Conservation (phyloP, 2,888 invertebrate species). For the Mythimna loreyi region DNA sequence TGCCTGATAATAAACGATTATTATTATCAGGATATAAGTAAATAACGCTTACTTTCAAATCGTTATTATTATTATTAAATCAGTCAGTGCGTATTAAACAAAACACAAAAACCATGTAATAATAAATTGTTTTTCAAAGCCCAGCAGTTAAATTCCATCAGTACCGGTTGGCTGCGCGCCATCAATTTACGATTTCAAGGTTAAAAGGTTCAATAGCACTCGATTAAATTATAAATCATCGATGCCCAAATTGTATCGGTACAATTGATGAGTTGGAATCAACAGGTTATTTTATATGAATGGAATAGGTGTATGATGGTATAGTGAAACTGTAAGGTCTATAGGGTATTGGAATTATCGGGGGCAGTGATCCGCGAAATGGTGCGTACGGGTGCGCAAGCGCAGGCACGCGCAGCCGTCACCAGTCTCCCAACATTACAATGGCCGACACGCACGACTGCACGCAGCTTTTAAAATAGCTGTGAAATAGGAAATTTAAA, state of each 20-base stretch:
- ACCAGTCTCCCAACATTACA: constrained; percentile 64
- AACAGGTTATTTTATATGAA: constrained; percentile 76
- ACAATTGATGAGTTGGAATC: constrained; percentile 73
- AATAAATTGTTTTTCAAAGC: constrained; percentile 54
- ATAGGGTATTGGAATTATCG: constrained; percentile 79
- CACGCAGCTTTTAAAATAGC: constrained; percentile 69
- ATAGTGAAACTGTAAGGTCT: constrained; percentile 73
- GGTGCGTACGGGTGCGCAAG: constrained; percentile 69
- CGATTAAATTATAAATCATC: constrained; percentile 73
- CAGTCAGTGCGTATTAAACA: constrained; percentile 13
- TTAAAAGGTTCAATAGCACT: constrained; percentile 67
- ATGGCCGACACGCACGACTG: constrained; percentile 62
- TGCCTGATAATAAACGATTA: too few relatives aligned
- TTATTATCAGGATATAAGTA: constrained; percentile 53
- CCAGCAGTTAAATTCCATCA: constrained; percentile 53
- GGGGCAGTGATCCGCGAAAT: constrained; percentile 84
- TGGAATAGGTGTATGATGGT: constrained; percentile 69
- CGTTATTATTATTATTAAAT: constrained; percentile 53
- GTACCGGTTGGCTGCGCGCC: constrained; percentile 57
- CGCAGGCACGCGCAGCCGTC: constrained; percentile 63
- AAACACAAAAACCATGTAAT: constrained; percentile 38
- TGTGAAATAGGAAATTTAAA: constrained; percentile 70
- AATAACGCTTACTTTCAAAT: constrained; percentile 55
- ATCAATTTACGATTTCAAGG: constrained; percentile 62
- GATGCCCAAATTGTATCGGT: constrained; percentile 71